These are phyloP conservation scores for Drosophila algonquin DNA, from an alignment of 2,888 invertebrate genomes.

Conservation along the genomic window DNA sequence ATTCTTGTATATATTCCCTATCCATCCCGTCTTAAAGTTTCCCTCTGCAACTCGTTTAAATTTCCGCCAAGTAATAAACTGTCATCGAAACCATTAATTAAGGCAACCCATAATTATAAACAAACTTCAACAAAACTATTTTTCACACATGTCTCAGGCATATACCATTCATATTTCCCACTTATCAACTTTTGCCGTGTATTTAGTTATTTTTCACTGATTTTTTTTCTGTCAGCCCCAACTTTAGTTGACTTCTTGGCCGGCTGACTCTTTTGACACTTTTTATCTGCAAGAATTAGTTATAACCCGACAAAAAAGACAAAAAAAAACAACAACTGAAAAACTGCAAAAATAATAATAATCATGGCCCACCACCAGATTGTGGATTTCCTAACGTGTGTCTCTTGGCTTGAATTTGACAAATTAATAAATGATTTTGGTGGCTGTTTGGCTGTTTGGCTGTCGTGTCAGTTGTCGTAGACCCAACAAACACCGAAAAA, in stretches of 20 bases:
- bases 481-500: constrained; percentile 5
- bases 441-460: constrained; percentile 29
- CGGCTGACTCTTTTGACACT: constrained; percentile 54
- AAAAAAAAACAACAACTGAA: constrained; percentile 6
- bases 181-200: constrained; percentile 25
- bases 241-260: constrained; percentile 45
- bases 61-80: constrained; percentile 18
- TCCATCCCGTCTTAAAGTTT: not conserved
- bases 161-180: not conserved
- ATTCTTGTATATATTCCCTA: not conserved
- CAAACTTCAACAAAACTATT: constrained; percentile 35
- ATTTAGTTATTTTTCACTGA: constrained; percentile 25
- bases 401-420: constrained; percentile 51
- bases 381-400: constrained; percentile 49
- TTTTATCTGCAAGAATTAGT: constrained; percentile 50
- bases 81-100: constrained; percentile 42
- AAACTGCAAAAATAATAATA: constrained; percentile 12
- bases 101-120: constrained; percentile 9
- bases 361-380: constrained; percentile 12
- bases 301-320: constrained; percentile 26
- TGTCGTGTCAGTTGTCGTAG: constrained; percentile 39
- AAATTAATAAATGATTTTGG: constrained; percentile 49
- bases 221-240: constrained; percentile 16
- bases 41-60: not conserved
- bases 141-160: constrained; percentile 29